Evolutionary conservation across 2,113 vertebrate species (phyloP), one percentile per base, ranked within the genome.

Genomic region (Bucco capensis): DNA sequence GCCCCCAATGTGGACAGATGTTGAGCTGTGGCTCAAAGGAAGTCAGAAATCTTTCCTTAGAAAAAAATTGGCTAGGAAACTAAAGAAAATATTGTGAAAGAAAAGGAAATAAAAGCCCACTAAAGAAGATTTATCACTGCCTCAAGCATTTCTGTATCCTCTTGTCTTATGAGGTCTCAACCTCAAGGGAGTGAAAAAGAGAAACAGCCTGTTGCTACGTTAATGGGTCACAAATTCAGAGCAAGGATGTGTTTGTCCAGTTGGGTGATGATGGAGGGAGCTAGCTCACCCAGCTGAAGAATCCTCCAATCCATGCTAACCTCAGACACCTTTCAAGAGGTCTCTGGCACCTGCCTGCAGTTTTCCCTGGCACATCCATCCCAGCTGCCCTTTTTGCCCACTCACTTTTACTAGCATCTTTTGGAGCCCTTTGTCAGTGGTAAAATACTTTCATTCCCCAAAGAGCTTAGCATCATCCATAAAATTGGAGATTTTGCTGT

Each of bases 51-150:
- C 96, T 95, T 97, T 96, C 95, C 91, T 94, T 83, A 92, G 95
- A 92, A 96, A 96, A 95, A 95, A 95, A 14, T 94, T 96, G 96
- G 95, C 96, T 91, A 56, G 86, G 94, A 95, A 96, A 95, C 93
- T 79, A 96, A 97, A 96, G 96, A 97, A 96, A 96, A 96, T 95
- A 96, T 96, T 96, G 95, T 96, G 93, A 94, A 96, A 96, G 95
- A 95, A 96, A 89, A 94, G 96, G 95, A 96, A 95, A 94, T 96
- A 96, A 95, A 97, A 95, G 91, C 83, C 93, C 83, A 95, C 95
- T 96, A 95, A 96, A 95, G 89, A 94, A 95, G 96, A 96, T 97
- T 97, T 96, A 97, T 97, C 94, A 95, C 82, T 79, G 91, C 93
- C 88, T 93, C 88, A 86, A 90, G 95, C 86, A 88, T 93, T 95